Evolutionary conservation across 2,888 invertebrate species (phyloP).

Genomic region (Craniophora ligustri): DNA sequence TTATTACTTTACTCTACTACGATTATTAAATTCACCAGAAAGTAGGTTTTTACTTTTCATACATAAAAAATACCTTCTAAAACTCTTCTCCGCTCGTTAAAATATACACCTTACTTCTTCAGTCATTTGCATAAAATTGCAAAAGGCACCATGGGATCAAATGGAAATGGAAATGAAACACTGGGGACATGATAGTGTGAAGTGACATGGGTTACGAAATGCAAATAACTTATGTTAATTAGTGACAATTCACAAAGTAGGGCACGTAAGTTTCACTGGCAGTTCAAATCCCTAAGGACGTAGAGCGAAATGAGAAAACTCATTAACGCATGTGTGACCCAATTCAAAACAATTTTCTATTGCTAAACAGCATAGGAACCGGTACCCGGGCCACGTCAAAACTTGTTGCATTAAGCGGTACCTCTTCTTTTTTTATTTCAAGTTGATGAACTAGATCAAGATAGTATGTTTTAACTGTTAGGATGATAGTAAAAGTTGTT

Average conservation of each 20-base stretch:
- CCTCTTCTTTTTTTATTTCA: constrained; percentile 44
- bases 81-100: constrained; percentile 1
- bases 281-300: constrained; percentile 61
- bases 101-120: constrained; percentile 3
- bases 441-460: constrained; percentile 44
- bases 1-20: too few relatives aligned
- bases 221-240: constrained; percentile 53
- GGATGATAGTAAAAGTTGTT: constrained; percentile 48
- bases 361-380: constrained; percentile 52
- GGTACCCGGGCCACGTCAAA: constrained; percentile 47
- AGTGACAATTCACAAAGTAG: constrained; percentile 48
- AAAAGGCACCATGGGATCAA: background rate
- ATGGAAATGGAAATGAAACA: constrained; percentile 20
- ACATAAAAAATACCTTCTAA: too few relatives aligned
- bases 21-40: too few relatives aligned
- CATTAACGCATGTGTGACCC: constrained; percentile 68
- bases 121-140: constrained; percentile 2
- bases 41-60: too few relatives aligned
- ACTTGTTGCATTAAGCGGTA: constrained; percentile 59
- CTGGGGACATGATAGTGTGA: constrained; percentile 15
- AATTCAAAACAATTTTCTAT: constrained; percentile 65
- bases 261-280: constrained; percentile 60
- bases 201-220: constrained; percentile 34
- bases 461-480: constrained; percentile 31
- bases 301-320: constrained; percentile 61